Base-by-base conservation (phyloP, 2,888 invertebrate species). In the Agrotis segetum region DNA sequence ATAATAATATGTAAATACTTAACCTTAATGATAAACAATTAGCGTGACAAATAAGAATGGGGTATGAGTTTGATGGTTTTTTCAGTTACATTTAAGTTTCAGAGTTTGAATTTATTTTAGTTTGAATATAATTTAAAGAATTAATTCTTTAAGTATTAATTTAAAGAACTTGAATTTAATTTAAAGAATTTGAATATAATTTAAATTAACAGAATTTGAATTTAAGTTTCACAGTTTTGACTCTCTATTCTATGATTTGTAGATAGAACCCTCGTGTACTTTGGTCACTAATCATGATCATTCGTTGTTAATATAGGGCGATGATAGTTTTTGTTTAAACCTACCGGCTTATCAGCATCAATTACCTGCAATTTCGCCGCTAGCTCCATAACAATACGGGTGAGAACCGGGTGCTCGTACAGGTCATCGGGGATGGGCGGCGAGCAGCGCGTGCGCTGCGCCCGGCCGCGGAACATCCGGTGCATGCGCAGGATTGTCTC, bases 361-460 rank as follows among this genome's bases (percentile, higher is more conserved):
- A 63, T 96, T 88, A 98, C 99, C 95, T 99, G 99, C 79, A 99
- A 96, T 85, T 98, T 97, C 70, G 97, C 96, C 50, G 98, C 98
- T 85, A 99, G 96, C 88, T 99, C 99, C 87, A 98, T 96, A 67
- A 99, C 97, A 83, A 98, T 97, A 88, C 98, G 97, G 77, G 97
- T 97, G 60, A 99, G 96, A 55, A 97, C 96, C 9, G 98, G 98
- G 90, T 99, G 98, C 85, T 98, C 98, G 73, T 99, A 96, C 17
- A 99, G 96, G 81, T 99, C 99, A 62, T 98, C 98, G 34, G 99
- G 99, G 83, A 99, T 95, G 29, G 98, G 97, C 47, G 99, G 99
- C 88, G 98, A 98, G 87, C 98, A 98, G 60, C 98, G 97, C 17
- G 99, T 98, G 89, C 98, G 97, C 94, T 98, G 98, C 88, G 98